Evolutionary conservation across 2,113 vertebrate genomes (phyloP).

Genomic region (Corapipo altera): DNA sequence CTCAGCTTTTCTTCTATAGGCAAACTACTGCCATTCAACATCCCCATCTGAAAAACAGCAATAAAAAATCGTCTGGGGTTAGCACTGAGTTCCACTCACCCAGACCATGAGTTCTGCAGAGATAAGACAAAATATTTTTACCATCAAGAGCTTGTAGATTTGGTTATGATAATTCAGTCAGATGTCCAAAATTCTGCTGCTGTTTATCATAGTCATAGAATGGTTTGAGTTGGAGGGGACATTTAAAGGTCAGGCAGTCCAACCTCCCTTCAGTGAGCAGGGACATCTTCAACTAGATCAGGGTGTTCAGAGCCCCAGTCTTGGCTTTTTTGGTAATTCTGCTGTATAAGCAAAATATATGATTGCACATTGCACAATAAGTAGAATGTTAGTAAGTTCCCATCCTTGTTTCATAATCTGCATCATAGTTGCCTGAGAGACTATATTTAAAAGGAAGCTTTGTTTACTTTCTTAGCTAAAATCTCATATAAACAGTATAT

Average conservation of each 20-base stretch:
- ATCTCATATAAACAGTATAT: neutral
- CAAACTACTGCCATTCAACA: neutral
- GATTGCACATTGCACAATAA: neutral
- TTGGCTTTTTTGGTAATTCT: neutral
- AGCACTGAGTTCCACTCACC: neutral
- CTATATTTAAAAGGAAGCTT: neutral
- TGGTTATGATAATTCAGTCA: neutral
- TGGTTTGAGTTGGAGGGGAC: neutral
- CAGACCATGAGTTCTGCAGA: neutral
- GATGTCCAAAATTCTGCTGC: neutral
- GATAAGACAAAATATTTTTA: neutral
- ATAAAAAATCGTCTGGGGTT: neutral
- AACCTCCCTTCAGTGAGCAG: neutral
- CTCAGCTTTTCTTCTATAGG: neutral
- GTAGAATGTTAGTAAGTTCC: neutral
- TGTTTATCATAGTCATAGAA: rapidly evolving
- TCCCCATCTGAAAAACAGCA: neutral
- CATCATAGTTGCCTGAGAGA: neutral
- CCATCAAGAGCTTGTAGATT: neutral
- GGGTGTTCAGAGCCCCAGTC: neutral
- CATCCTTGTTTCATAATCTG: neutral
- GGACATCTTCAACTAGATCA: neutral
- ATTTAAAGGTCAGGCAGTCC: neutral
- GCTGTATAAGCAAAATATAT: neutral
- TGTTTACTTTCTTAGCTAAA: conserved; percentile 19